Evolutionary conservation across 2,888 invertebrate species (phyloP).

Genomic region (Morpho helenor): DNA sequence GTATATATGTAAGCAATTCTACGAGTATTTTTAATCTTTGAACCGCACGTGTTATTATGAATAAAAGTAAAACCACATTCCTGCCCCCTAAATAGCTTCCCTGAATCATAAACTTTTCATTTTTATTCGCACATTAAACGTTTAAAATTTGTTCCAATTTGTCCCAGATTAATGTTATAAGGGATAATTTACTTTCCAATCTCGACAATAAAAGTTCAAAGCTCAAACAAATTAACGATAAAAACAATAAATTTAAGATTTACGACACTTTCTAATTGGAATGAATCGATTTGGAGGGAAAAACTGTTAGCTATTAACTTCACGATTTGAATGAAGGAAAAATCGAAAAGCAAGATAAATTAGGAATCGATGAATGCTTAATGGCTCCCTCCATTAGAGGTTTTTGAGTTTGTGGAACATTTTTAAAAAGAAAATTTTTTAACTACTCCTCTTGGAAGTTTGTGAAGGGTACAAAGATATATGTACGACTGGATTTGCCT

Average conservation of each 20-base stretch:
- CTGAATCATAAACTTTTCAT: too few relatives aligned
- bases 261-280: slow-evolving; percentile 50
- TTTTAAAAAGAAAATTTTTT: slow-evolving; percentile 57
- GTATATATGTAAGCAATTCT: too few relatives aligned
- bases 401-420: slow-evolving; percentile 58
- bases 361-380: slow-evolving; percentile 73
- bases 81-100: too few relatives aligned
- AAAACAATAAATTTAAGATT: slow-evolving; percentile 39
- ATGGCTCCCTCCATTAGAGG: slow-evolving; percentile 71
- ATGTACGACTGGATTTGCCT: slow-evolving; percentile 27
- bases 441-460: slow-evolving; percentile 61
- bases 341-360: slow-evolving; percentile 72
- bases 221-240: slow-evolving; percentile 24
- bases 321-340: slow-evolving; percentile 59
- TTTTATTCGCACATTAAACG: neutral
- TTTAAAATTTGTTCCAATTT: slow-evolving; percentile 1
- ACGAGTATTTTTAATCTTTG: too few relatives aligned
- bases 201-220: slow-evolving; percentile 31
- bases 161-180: slow-evolving; percentile 6
- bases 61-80: too few relatives aligned
- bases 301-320: slow-evolving; percentile 47
- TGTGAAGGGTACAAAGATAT: slow-evolving; percentile 38
- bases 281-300: slow-evolving; percentile 51
- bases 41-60: too few relatives aligned
- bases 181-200: slow-evolving; percentile 23